These are phyloP conservation scores for Euzophera pinguis DNA, from an alignment of 2,888 invertebrate species.

Conservation along the genomic window DNA sequence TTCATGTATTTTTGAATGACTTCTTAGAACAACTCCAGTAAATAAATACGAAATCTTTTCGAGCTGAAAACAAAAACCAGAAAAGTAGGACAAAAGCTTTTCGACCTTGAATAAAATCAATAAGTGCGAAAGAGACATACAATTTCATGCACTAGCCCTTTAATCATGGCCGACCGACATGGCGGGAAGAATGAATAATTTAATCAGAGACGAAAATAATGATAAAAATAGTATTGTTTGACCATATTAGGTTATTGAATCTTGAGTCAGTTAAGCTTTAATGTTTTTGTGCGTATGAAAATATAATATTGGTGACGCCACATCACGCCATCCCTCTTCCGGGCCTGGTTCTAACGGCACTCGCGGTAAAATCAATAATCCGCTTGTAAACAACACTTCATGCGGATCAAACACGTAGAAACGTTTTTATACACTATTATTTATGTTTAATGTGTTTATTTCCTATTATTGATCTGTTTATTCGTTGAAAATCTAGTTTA, in stretches of 20 bases:
- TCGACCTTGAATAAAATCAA: conserved; percentile 22
- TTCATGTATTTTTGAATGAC: too few species aligned
- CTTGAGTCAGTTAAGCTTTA: too few species aligned
- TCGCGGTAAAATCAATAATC: conserved; percentile 62
- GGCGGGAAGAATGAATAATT: conserved; percentile 8
- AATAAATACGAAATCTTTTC: not conserved
- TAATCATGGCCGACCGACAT: not conserved
- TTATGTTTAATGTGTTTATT: conserved; percentile 55
- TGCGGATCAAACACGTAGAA: conserved; percentile 49
- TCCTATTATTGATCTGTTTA: conserved; percentile 25
- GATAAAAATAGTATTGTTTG: not conserved
- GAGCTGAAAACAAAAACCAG: not conserved
- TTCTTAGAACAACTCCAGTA: too few species aligned
- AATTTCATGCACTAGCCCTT: not conserved
- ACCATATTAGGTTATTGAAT: not conserved
- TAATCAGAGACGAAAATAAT: not conserved
- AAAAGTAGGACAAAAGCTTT: not conserved
- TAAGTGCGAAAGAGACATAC: conserved; percentile 17
- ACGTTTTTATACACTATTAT: conserved; percentile 45
- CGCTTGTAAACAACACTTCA: conserved; percentile 74
- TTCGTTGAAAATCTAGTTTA: conserved; percentile 16
- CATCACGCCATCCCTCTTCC: conserved; percentile 14
- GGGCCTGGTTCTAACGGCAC: conserved; percentile 25
- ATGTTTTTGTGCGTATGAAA: too few species aligned
- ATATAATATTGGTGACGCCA: conserved; percentile 12